Conservation (phyloP, 2,888 invertebrate species). For the Apotomis betuletana region DNA sequence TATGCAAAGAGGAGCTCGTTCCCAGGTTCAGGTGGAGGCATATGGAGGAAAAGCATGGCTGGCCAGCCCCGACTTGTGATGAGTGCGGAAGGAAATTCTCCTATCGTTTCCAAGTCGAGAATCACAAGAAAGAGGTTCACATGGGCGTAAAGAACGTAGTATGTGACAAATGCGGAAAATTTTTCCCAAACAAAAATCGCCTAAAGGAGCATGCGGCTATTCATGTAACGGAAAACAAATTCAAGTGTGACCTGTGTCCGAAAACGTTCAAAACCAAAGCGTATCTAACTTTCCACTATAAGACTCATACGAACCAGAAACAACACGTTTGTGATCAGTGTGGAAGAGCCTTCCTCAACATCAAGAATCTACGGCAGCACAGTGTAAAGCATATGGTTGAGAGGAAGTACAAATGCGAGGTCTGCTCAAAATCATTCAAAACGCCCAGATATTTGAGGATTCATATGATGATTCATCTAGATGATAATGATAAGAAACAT, state of each 20-base stretch:
- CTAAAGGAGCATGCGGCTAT: slow-evolving; percentile 9
- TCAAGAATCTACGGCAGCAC: slow-evolving; percentile 48
- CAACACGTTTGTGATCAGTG: slow-evolving; percentile 51
- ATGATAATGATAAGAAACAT: slow-evolving; percentile 50
- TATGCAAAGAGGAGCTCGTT: slow-evolving; percentile 11
- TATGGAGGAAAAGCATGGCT: slow-evolving; percentile 37
- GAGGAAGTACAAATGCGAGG: slow-evolving; percentile 54
- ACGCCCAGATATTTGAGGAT: slow-evolving; percentile 50
- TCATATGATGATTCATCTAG: slow-evolving; percentile 56
- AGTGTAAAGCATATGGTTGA: slow-evolving; percentile 48
- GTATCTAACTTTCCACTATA: slow-evolving; percentile 18
- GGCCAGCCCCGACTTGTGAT: slow-evolving; percentile 30
- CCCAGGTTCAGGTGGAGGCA: slow-evolving; percentile 26
- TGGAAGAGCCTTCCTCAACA: slow-evolving; percentile 50
- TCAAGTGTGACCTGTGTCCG: slow-evolving; percentile 22
- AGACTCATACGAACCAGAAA: slow-evolving; percentile 32
- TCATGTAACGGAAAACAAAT: slow-evolving; percentile 15
- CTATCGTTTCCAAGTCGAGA: slow-evolving; percentile 28
- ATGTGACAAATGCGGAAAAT: slow-evolving; percentile 15
- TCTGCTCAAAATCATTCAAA: slow-evolving; percentile 59
- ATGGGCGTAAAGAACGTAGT: slow-evolving; percentile 3
- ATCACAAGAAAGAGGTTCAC: slow-evolving; percentile 32
- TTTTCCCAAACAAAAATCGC: neutral
- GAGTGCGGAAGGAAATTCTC: slow-evolving; percentile 39
- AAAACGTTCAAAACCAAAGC: slow-evolving; percentile 29